Percentiles rank a stretch among this genome's conserved stretches.
Conservation (phyloP, 2,888 invertebrate genomes). For the Leptinotarsa juncta region DNA sequence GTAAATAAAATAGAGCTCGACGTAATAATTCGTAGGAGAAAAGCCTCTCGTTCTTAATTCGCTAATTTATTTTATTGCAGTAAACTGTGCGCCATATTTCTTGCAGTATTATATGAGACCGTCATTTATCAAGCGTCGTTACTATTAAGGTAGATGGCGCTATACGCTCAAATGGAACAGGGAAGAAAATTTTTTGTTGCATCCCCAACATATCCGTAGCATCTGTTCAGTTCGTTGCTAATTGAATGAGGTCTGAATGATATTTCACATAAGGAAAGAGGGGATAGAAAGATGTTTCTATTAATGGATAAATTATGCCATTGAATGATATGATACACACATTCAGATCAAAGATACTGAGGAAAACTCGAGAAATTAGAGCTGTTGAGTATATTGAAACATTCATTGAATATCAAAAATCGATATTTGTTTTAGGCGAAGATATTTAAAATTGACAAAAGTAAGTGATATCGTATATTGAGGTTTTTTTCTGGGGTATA, state of each 20-base stretch:
- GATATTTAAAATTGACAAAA: too few species aligned
- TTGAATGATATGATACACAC: not conserved
- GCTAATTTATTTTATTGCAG: conserved; percentile 54
- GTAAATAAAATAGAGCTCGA: conserved; percentile 35
- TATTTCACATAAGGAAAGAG: not conserved
- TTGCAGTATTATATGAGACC: conserved; percentile 38
- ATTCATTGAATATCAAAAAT: too few species aligned
- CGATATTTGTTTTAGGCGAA: too few species aligned
- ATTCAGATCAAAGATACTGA: too few species aligned
- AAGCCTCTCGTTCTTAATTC: conserved; percentile 48
- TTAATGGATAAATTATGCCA: not conserved
- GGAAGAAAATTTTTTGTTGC: conserved; percentile 9
- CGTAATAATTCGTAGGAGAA: conserved; percentile 31
- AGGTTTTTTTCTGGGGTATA: too few species aligned
- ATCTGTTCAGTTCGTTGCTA: conserved; percentile 22
- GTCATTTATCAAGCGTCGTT: conserved; percentile 38
- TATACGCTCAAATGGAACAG: conserved; percentile 13
- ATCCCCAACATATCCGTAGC: conserved; percentile 15
- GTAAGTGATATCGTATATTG: too few species aligned
- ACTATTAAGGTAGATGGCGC: conserved; percentile 35
- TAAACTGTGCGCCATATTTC: conserved; percentile 43
- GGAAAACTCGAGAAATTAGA: too few species aligned
- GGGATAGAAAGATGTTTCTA: not conserved
- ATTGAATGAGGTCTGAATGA: conserved; percentile 20
- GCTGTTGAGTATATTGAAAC: too few species aligned